phyloP scores from a whole-genome alignment of 2,797 vertebrate genomes.

The Melanotaenia nigrans region DNA sequence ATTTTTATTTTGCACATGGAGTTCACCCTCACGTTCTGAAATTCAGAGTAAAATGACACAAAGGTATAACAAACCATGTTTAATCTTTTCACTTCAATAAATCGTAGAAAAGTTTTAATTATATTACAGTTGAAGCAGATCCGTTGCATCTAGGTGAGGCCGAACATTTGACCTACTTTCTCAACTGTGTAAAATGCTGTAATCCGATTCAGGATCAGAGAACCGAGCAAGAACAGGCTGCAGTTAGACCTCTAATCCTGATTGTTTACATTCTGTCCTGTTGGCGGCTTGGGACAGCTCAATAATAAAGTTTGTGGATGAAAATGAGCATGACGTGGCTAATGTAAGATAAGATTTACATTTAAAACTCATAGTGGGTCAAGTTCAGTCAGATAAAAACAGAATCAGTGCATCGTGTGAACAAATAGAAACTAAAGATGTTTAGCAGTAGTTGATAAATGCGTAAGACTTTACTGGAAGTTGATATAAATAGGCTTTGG shows the following conservation, averaged over 20 bases:
- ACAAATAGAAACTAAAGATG: constrained; percentile 25
- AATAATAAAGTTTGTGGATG: constrained; percentile 37
- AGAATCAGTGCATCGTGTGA: constrained; percentile 82
- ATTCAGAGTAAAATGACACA: constrained; percentile 15
- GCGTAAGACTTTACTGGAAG: constrained; percentile 11
- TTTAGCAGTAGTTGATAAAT: constrained; percentile 47
- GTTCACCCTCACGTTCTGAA: background rate
- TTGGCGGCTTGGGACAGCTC: constrained; percentile 17
- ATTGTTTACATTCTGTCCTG: constrained; percentile 44
- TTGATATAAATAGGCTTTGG: constrained; percentile 40
- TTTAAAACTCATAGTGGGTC: constrained; percentile 39
- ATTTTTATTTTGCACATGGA: constrained; percentile 68
- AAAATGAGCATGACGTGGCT: constrained; percentile 17
- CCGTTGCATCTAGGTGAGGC: constrained; percentile 10
- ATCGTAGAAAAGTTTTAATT: constrained; percentile 78
- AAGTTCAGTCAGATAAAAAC: constrained; percentile 72
- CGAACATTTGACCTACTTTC: constrained; percentile 45
- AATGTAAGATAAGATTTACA: constrained; percentile 31
- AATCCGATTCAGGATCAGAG: constrained; percentile 31
- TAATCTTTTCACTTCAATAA: constrained; percentile 70
- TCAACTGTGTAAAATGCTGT: constrained; percentile 28
- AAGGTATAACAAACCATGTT: constrained; percentile 66
- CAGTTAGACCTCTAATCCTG: constrained; percentile 53
- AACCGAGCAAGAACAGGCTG: constrained; percentile 17
- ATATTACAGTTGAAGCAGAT: constrained; percentile 59